These are phyloP conservation scores for Drosophila kikkawai DNA, from an alignment of 1,140 invertebrate genomes.

Conservation along the genomic window DNA sequence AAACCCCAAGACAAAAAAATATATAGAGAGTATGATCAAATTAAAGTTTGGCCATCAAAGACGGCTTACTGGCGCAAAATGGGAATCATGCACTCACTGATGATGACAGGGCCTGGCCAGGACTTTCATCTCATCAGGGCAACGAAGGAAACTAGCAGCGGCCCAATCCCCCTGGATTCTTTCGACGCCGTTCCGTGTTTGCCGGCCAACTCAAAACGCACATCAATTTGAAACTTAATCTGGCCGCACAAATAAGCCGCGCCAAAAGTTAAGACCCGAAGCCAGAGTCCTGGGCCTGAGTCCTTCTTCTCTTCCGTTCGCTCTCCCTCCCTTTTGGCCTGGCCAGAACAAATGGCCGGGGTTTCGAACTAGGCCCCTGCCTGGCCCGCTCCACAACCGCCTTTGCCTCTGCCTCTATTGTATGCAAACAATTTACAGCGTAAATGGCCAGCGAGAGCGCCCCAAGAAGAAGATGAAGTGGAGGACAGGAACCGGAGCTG, in stretches of 20 bases:
- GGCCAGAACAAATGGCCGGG: constrained; percentile 55
- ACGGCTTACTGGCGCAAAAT: constrained; percentile 42
- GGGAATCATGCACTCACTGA: constrained; percentile 14
- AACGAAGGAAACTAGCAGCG: constrained; percentile 14
- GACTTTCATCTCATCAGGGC: constrained; percentile 7
- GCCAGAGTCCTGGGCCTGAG: not conserved
- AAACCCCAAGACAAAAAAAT: not conserved
- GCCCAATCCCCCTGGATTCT: constrained; percentile 11
- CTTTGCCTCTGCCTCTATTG: constrained; percentile 44
- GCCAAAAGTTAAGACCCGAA: constrained; percentile 76
- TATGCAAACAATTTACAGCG: constrained; percentile 80
- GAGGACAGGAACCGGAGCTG: constrained; percentile 8
- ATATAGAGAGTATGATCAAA: constrained; percentile 51
- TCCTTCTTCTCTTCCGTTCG: not conserved
- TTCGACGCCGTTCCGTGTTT: constrained; percentile 13
- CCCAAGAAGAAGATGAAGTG: constrained; percentile 32
- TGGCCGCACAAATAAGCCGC: constrained; percentile 80
- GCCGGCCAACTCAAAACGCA: constrained; percentile 58
- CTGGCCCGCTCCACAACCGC: constrained; percentile 11
- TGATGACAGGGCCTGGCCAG: constrained; percentile 5
- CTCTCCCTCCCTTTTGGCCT: not conserved
- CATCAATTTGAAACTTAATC: constrained; percentile 83
- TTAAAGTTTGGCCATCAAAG: constrained; percentile 77
- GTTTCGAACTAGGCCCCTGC: constrained; percentile 22
- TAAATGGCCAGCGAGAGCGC: constrained; percentile 51